Base-by-base conservation (phyloP, 2,888 invertebrate genomes). In the Auanema sp. region DNA sequence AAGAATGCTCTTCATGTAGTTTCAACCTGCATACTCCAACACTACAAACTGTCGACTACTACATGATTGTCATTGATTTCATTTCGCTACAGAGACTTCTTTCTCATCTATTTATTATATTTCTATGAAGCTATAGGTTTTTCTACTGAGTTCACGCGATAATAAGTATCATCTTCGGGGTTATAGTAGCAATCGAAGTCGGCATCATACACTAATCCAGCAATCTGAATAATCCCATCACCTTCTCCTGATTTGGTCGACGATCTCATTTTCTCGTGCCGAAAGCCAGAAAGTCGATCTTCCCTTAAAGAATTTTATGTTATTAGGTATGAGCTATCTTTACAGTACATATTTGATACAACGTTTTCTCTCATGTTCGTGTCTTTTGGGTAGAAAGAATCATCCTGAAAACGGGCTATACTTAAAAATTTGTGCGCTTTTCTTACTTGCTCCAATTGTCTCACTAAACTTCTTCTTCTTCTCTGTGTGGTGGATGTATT, bases 131-230 rank as follows among this genome's bases (percentile, higher is more conserved):
- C 33, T 33, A 33, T 33, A 5, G 33, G 16, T 6, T 47, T 21
- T 51, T 62, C 53, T 5, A 16, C 42, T 21, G 69, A 67, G 25
- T 67, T 69, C 18, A 72, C 49, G n/a, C 68, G 63, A 49, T 71
- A 75, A 57, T 72, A 75, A 25, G 60, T 59, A 44, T 75, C 75
- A 5, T 64, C 62, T 3, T 61, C 50, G 14, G 75, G 75, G 44
- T 72, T 67, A 51, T 75, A 75, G 47, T 72, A 75, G 44, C 70
- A 75, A 53, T 72, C 72, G 53, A 75, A 75, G 18, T 75, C 72
- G 10, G 69, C 50, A 49, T 75, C 75, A 55, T 71, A 75, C 1
- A 75, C 67, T n/a, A 75, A 54, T 23, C 58, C 66, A 42, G 54
- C 64, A 23, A 69, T 66, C 50, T 64, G 64, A 49, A 63, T 64